phyloP scores from a whole-genome alignment of 2,113 vertebrate genomes.

The Cathartes aura region DNA sequence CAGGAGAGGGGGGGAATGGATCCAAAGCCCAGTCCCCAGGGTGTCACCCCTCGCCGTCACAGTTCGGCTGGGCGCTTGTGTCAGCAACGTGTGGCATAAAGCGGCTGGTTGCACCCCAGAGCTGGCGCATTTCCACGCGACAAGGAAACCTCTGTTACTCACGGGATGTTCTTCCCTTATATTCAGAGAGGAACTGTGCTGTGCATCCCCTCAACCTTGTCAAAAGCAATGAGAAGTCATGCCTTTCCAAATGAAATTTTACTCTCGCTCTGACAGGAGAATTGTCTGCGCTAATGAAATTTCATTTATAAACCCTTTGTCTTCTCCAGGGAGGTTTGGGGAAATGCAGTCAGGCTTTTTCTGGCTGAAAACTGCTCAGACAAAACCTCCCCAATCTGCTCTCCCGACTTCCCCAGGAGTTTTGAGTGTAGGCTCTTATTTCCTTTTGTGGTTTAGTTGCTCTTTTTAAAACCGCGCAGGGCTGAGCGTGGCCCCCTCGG shows the following conservation, averaged over 20 bases:
- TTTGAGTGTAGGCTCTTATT: background rate
- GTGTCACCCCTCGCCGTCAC: background rate
- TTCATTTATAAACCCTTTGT: constrained; percentile 57
- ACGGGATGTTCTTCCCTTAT: background rate
- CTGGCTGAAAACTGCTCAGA: constrained; percentile 39
- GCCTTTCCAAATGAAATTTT: background rate
- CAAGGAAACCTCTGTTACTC: background rate
- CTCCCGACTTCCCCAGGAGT: background rate
- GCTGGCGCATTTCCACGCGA: background rate
- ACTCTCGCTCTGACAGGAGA: constrained; percentile 40
- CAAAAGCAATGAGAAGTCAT: background rate
- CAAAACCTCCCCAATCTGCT: background rate
- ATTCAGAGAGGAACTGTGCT: background rate
- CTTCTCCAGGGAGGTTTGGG: constrained; percentile 46
- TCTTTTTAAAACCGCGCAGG: background rate
- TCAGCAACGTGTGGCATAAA: background rate
- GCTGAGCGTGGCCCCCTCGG: background rate
- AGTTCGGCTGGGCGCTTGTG: background rate
- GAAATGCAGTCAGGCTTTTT: constrained; percentile 25
- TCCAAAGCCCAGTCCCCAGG: background rate
- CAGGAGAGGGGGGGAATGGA: background rate
- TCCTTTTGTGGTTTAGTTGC: background rate
- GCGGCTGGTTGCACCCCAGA: background rate
- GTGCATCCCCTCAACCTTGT: background rate
- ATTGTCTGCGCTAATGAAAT: constrained; percentile 44